Evolutionary conservation across 2,797 vertebrate genomes (phyloP).

Genomic region (Betta splendens): DNA sequence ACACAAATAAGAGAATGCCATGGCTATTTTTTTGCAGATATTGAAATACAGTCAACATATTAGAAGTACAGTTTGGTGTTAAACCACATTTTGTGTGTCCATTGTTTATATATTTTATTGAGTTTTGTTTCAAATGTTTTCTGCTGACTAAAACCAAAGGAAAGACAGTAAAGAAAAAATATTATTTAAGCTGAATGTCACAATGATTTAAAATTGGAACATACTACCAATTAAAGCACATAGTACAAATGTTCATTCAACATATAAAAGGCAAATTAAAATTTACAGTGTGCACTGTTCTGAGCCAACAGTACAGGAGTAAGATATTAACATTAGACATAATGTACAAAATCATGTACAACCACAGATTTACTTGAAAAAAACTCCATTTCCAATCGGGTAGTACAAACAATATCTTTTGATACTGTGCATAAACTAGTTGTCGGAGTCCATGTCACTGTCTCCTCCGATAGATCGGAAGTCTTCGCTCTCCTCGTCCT

Average conservation of each 20-base stretch:
- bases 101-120: background rate
- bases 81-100: constrained; percentile 7
- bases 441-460: constrained; percentile 94
- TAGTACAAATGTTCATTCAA: constrained; percentile 5
- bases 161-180: background rate
- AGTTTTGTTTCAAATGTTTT: background rate
- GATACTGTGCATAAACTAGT: constrained; percentile 42
- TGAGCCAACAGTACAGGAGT: background rate
- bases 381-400: constrained; percentile 19
- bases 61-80: background rate
- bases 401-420: constrained; percentile 13
- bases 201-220: constrained; percentile 20
- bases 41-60: background rate
- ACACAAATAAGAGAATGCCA: too few species aligned
- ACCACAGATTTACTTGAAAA: constrained; percentile 29
- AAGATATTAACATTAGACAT: constrained; percentile 24
- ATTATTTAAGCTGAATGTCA: background rate
- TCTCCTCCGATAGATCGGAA: constrained; percentile 94
- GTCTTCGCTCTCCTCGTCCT: constrained; percentile 97
- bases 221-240: constrained; percentile 1
- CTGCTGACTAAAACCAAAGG: background rate
- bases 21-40: too few species aligned
- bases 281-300: constrained; percentile 37
- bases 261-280: constrained; percentile 36
- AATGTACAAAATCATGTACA: constrained; percentile 66